These are phyloP conservation scores for Sinocyclocheilus maitianheensis DNA, from an alignment of 2,113 vertebrate genomes.

Conservation along the genomic window DNA sequence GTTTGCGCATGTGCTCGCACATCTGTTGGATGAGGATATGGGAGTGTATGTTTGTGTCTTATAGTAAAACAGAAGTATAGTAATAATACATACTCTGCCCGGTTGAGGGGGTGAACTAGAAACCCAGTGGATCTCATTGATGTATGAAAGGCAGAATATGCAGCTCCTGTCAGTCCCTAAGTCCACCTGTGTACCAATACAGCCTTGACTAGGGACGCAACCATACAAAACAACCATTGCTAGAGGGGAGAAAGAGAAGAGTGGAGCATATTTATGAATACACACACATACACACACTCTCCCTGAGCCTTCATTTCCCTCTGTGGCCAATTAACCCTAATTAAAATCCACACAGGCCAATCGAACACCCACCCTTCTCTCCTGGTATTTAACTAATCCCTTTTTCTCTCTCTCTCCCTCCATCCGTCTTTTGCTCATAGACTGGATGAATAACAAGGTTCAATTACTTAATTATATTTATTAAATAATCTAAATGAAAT, in stretches of 20 bases:
- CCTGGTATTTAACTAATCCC: conserved; percentile 53
- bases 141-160: conserved; percentile 50
- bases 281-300: conserved; percentile 52
- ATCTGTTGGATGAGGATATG: conserved; percentile 23
- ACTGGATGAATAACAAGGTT: conserved; percentile 31
- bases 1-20: conserved; percentile 31
- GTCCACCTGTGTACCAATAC: conserved; percentile 81
- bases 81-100: conserved; percentile 25
- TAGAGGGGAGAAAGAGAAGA: conserved; percentile 45
- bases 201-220: conserved; percentile 59
- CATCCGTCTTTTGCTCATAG: conserved; percentile 14
- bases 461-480: conserved; percentile 28
- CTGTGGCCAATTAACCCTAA: conserved; percentile 79
- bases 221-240: conserved; percentile 57
- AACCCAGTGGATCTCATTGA: conserved; percentile 45
- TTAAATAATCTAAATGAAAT: conserved; percentile 22
- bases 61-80: conserved; percentile 10
- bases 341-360: conserved; percentile 76
- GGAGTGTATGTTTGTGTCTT: conserved; percentile 20
- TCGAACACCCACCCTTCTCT: conserved; percentile 62
- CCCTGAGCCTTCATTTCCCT: conserved; percentile 69
- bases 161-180: conserved; percentile 58
- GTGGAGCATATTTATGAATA: conserved; percentile 36
- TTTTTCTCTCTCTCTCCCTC: conserved; percentile 43
- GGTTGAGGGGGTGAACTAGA: conserved; percentile 10